These are phyloP conservation scores for Chelonia mydas DNA, from an alignment of 2,797 vertebrate genomes.

Conservation along the genomic window DNA sequence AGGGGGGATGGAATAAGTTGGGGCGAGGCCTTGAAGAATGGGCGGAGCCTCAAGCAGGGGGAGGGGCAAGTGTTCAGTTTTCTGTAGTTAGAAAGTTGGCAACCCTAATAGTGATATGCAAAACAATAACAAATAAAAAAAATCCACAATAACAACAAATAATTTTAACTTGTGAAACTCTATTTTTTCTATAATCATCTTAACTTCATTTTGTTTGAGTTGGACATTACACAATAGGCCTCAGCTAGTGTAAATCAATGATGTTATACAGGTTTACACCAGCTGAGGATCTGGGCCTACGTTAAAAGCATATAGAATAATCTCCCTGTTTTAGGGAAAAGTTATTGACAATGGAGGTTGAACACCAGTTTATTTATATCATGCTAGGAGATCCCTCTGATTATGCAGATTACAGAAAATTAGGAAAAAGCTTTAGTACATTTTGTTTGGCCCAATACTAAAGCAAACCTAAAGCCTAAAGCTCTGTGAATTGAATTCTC, in stretches of 20 bases:
- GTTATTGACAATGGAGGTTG: neutral
- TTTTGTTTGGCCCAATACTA: slow-evolving; percentile 12
- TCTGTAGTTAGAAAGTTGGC: too few relatives aligned
- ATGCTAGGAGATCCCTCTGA: neutral
- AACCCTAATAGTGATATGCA: too few relatives aligned
- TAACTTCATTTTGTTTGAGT: neutral
- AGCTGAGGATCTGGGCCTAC: neutral
- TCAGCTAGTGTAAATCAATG: neutral
- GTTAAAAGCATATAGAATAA: neutral
- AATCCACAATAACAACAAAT: neutral
- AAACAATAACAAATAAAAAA: neutral
- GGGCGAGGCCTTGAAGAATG: too few relatives aligned
- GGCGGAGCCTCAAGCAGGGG: too few relatives aligned
- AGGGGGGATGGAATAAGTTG: too few relatives aligned
- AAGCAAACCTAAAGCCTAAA: slow-evolving; percentile 1
- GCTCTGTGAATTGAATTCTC: neutral
- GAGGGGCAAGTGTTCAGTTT: too few relatives aligned
- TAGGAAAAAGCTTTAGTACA: neutral
- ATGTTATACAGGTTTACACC: neutral
- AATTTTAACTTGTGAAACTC: neutral
- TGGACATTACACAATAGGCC: neutral
- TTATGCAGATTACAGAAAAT: neutral
- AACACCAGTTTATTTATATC: neutral
- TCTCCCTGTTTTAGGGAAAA: neutral
- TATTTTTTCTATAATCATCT: neutral